Evolutionary conservation across 2,888 invertebrate genomes (phyloP).

Genomic region (Aleiodes leptofemur): DNA sequence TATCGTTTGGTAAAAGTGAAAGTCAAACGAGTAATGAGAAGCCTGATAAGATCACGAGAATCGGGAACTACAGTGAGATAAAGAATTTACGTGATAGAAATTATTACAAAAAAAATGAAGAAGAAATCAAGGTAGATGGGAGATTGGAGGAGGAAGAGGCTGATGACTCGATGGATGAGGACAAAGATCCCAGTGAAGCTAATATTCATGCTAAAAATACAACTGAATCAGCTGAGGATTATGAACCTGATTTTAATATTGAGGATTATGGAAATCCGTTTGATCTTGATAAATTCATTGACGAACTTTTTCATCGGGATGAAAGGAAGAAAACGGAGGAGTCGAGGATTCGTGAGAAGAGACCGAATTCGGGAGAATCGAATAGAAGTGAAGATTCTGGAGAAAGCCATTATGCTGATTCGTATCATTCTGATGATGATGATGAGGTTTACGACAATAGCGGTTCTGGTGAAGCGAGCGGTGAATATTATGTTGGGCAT

Average conservation of each 20-base stretch:
- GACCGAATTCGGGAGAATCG: neutral
- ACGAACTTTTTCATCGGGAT: constrained; percentile 43
- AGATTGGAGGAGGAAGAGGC: constrained; percentile 30
- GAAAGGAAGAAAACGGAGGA: constrained; percentile 51
- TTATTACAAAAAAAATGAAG: constrained; percentile 45
- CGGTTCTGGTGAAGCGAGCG: too few relatives aligned
- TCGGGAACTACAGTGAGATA: constrained; percentile 25
- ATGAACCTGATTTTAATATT: constrained; percentile 60
- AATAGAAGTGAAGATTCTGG: neutral
- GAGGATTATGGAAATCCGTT: constrained; percentile 63
- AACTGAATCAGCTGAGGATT: constrained; percentile 32
- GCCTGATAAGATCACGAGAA: constrained; percentile 36
- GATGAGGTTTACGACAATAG: neutral
- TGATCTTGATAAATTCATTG: constrained; percentile 59
- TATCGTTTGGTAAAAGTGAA: constrained; percentile 45
- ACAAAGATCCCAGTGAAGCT: constrained; percentile 63
- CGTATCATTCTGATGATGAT: constrained; percentile 3
- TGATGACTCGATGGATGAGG: constrained; percentile 46
- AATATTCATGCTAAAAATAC: constrained; percentile 25
- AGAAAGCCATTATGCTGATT: neutral
- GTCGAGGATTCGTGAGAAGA: too few relatives aligned
- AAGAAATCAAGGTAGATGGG: constrained; percentile 30
- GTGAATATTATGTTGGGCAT: too few relatives aligned
- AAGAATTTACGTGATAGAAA: constrained; percentile 18
- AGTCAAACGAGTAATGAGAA: constrained; percentile 40